phyloP scores from a whole-genome alignment of 2,113 vertebrate genomes.

The Passer domesticus region DNA sequence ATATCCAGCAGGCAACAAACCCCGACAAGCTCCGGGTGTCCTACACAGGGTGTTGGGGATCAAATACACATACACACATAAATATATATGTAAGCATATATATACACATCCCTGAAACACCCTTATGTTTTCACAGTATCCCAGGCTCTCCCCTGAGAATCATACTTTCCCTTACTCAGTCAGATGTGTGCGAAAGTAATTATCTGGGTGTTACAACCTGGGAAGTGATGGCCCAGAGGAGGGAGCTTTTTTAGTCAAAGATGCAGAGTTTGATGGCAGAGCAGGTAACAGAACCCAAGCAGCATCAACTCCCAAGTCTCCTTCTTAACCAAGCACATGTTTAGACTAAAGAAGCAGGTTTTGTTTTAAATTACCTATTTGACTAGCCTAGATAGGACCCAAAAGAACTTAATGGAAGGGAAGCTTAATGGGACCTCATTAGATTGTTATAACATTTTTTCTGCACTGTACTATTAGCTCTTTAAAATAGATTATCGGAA shows the following conservation, averaged over 20 bases:
- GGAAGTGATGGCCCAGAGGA: not conserved
- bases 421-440: constrained; percentile 67
- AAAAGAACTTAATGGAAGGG: constrained; percentile 58
- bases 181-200: not conserved
- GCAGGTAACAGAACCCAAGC: not conserved
- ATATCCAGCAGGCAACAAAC: not conserved
- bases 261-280: not conserved
- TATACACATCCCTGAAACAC: not conserved
- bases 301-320: not conserved
- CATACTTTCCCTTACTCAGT: not conserved
- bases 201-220: not conserved
- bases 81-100: not conserved
- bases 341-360: constrained; percentile 38
- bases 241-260: not conserved
- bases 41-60: not conserved
- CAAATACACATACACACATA: not conserved
- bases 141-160: not conserved
- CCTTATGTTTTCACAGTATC: not conserved
- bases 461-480: constrained; percentile 46
- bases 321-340: constrained; percentile 15
- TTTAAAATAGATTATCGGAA: constrained; percentile 58
- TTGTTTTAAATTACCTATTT: constrained; percentile 55
- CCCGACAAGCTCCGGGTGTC: not conserved
- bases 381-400: constrained; percentile 53
- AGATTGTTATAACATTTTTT: constrained; percentile 63